Conservation (phyloP, 2,888 invertebrate genomes). For the Papilio gigon region DNA sequence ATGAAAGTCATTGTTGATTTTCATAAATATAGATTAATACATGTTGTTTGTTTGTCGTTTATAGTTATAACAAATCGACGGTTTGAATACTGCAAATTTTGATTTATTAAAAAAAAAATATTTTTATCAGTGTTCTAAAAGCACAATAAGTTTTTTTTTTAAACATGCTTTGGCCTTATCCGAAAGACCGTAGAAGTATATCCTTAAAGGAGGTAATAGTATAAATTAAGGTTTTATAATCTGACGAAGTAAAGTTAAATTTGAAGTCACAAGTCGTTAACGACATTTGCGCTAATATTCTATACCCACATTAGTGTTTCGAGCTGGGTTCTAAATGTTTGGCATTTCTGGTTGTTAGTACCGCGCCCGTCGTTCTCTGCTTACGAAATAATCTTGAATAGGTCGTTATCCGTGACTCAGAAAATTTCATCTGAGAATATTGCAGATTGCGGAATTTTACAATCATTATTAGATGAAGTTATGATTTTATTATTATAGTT, state of each 20-base stretch:
- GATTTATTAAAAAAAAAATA: too few species aligned
- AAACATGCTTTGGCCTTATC: too few species aligned
- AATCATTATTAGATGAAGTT: not conserved
- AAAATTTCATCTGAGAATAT: slow-evolving; percentile 38
- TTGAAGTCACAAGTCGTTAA: not conserved
- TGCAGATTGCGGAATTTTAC: slow-evolving; percentile 29
- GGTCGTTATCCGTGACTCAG: slow-evolving; percentile 46
- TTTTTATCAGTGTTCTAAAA: too few species aligned
- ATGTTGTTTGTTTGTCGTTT: too few species aligned
- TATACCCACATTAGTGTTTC: not conserved
- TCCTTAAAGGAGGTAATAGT: too few species aligned
- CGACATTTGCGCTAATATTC: not conserved
- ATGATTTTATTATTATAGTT: not conserved
- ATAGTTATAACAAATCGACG: too few species aligned
- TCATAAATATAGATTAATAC: too few species aligned
- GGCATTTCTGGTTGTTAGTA: slow-evolving; percentile 46
- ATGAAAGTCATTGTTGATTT: not conserved
- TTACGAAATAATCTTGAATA: slow-evolving; percentile 59
- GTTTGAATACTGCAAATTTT: too few species aligned
- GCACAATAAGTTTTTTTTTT: too few species aligned
- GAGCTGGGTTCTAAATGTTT: slow-evolving; percentile 13
- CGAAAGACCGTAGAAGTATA: too few species aligned
- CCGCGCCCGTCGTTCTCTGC: slow-evolving; percentile 59
- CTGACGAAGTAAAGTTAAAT: not conserved
- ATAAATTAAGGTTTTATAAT: not conserved